Evolutionary conservation across 2,797 vertebrate species (phyloP), one percentile per base, ranked within the genome.

Genomic region (Ara ararauna): DNA sequence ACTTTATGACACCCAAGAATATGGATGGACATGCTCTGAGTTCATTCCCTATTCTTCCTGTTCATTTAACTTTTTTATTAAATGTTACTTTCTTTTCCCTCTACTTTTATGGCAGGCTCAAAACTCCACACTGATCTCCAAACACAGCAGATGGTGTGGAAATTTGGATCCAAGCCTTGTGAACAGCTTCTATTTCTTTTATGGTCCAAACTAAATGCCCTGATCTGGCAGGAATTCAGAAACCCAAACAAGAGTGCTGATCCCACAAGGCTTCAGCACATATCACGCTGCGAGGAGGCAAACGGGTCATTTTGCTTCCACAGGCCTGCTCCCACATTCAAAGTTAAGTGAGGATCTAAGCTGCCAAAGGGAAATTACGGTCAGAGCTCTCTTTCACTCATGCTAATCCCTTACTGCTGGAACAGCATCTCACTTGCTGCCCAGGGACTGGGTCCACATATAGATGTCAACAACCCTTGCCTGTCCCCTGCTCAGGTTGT

Each of bases 151-250:
- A 95, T 93, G 82, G 85, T 38, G 62, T 92, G 82, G 92, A 96
- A 97, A 97, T 96, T 95, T 96, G 91, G 94, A 94, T 50, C 66
- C 34, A 50, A 85, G 87, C 92, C 96, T 87, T 44, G 4, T 27
- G 66, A 96, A 89, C 72, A 89, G 87, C 50, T 92, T 91, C 88
- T 89, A 26, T 80, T 83, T 91, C 76, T 96, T 70, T 80, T 78
- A 70, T n/a, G 56, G 60, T 87, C 92, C 89, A 94, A 97, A 81
- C 89, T 89, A 96, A 96, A 96, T 93, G 94, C 85, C 87, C 91
- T 92, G 89, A 93, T 95, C 72, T 94, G 94, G 94, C 89, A 96
- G 66, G 50, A 87, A 36, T 86, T 95, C 87, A 92, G 87, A 75
- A 92, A 91, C 50, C 72, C 93, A 96, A 95, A 92, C 87, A 92